Evolutionary conservation across 92 coral and sea anemone species (phyloP), one percentile per base, ranked within the genome.

Genomic region (Bergia puertoricense): DNA sequence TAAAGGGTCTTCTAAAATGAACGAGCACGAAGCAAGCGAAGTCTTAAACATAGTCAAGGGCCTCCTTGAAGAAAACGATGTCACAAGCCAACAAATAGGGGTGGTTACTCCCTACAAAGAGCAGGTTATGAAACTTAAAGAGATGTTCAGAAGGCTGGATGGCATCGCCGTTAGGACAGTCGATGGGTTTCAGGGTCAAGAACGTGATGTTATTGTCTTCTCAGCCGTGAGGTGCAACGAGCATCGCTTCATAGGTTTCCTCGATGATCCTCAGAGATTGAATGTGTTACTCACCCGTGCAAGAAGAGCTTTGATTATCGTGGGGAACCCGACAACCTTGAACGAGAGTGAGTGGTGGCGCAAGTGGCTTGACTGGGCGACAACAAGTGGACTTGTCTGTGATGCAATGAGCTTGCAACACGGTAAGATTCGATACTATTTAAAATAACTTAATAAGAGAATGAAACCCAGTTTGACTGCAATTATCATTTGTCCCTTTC

Each of bases 111-210:
- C 97, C 0, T 94, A 94, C 89, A 69, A 68, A 83, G 97, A 93
- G 3, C 97, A 94, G 65, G 84, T 93, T n/a, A 45, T 65, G 74
- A 54, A 50, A 56, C 81, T 93, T 44, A 30, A 85, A 46, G 89
- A 90, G 88, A 68, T 91, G 65, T 65, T 80, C 1, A 87, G 83
- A 14, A 48, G 76, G 54, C 81, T 87, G 68, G 89, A n/a, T 14
- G 80, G 76, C 74, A 85, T 94, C 42, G 87, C 97, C 0, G 89
- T 94, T 76, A 92, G 97, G 84, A 94, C 93, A 40, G 97, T 94
- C 42, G 97, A 94, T 75, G 97, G 97, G 6, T 94, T 94, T 78
- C 97, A 94, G 88, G 97, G 97, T 18, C 97, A 94, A 79, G 97
- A 94, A 48, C 97, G 97, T 43, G 97, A 94, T 44, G 91, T 94